phyloP scores from a whole-genome alignment of 2,113 vertebrate genomes.

The Forbesichthys agassizii region DNA sequence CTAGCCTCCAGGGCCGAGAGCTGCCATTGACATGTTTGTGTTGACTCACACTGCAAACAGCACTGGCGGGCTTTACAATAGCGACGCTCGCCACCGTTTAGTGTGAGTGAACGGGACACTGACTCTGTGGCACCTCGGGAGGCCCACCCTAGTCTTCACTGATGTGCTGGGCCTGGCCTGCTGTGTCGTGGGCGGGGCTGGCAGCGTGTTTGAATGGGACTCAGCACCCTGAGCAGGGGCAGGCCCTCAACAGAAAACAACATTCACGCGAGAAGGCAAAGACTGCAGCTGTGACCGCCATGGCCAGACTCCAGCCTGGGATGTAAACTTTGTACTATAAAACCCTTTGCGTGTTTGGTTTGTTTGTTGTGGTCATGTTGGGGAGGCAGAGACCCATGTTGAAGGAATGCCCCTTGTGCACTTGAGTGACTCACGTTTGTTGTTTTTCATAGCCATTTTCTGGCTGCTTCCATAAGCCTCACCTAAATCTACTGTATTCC shows the following conservation, averaged over 20 bases:
- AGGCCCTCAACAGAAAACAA: not conserved
- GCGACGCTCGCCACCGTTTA: not conserved
- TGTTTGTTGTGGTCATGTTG: too few species aligned
- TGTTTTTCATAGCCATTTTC: too few species aligned
- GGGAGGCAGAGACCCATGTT: too few species aligned
- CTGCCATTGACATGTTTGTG: slow-evolving; percentile 20
- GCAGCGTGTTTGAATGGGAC: slow-evolving; percentile 12
- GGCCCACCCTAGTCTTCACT: not conserved
- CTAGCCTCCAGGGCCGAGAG: slow-evolving; percentile 68
- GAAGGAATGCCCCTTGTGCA: too few species aligned
- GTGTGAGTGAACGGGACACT: not conserved
- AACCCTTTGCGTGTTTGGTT: too few species aligned
- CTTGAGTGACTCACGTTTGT: too few species aligned
- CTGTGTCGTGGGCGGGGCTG: not conserved
- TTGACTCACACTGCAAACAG: slow-evolving; percentile 25
- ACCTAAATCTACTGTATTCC: too few species aligned
- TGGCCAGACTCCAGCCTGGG: slow-evolving; percentile 9
- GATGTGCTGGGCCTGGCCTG: slow-evolving; percentile 34
- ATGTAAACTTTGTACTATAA: slow-evolving; percentile 1
- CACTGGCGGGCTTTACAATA: not conserved
- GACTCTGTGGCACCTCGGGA: not conserved
- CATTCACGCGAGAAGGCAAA: not conserved
- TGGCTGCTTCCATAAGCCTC: too few species aligned
- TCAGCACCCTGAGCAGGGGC: not conserved
- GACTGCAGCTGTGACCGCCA: slow-evolving; percentile 12